Base-by-base conservation (phyloP, 2,797 vertebrate genomes). In the Myoxocephalus aenaeus region DNA sequence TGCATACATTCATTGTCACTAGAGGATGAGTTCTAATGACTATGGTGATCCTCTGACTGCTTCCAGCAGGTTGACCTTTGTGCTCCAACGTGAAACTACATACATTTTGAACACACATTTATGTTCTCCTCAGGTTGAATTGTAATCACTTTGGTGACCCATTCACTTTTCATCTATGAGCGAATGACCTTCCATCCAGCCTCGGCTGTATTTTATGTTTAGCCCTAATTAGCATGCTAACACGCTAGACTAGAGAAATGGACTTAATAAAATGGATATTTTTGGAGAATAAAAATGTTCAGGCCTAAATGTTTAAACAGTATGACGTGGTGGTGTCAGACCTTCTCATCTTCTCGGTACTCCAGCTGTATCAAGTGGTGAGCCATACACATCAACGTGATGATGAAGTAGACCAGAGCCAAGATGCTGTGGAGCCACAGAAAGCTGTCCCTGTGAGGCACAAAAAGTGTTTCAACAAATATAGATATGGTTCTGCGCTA, bases 391-490 rank as follows among this genome's bases (percentile, higher is more conserved):
- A 97, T 65, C 65, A 96, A 17, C 0, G 97, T 98, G 86, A 96
- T 91, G 85, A 99, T 90, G 91, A 99, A 99, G 92, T 98, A 99
- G 62, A 99, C 76, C 83, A 99, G 94, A 14, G 97, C 95, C 0
- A 99, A 96, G 84, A 97, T 82, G 89, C 97, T 96, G 83, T 99
- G 98, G 70, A 99, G 90, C 98, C 98, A 99, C 79, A 99, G 95
- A 64, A 98, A 93, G 54, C 84, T 95, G 86, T 97, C 96, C 90
- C 98, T 99, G 81, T 2, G 61, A 42, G 61, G 59, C 58, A 87
- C 62, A 86, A 38, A 70, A 75, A 77, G 69, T 42, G 72, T 34
- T 70, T 29, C 53, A 36, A 75, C 22, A 0, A 65, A 79, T 25
- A 73, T 9, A 75, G 64, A 65, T 6, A 22, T 5, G 3, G 25